Evolutionary conservation across 2,797 vertebrate species (phyloP).

Genomic region (Poecile montanus): DNA sequence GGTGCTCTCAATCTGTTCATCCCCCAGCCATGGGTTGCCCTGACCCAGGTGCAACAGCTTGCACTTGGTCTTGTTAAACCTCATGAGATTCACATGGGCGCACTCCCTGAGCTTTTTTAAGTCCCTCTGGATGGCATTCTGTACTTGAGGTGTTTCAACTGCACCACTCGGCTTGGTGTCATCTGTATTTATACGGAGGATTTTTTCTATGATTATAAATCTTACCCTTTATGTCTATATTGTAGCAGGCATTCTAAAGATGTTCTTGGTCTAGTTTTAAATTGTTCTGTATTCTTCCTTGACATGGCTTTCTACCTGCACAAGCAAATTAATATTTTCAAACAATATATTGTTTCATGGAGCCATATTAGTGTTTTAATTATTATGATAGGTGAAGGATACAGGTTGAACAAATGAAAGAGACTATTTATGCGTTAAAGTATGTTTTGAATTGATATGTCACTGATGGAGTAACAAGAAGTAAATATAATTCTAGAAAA

Average conservation of each 20-base stretch:
- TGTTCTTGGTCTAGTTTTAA: not conserved
- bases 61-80: not conserved
- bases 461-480: not conserved
- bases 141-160: not conserved
- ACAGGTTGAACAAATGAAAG: not conserved
- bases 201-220: not conserved
- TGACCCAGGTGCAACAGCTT: not conserved
- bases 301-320: not conserved
- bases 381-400: not conserved
- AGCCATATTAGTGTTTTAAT: not conserved
- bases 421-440: not conserved
- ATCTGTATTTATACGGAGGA: not conserved
- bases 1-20: fast-evolving
- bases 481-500: not conserved
- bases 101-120: not conserved
- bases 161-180: fast-evolving
- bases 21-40: not conserved
- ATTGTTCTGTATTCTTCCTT: not conserved
- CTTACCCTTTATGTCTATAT: not conserved
- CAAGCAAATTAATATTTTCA: not conserved
- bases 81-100: not conserved
- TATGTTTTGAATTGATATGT: not conserved
- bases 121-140: not conserved
- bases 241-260: not conserved
- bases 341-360: not conserved